Evolutionary conservation across 2,888 invertebrate genomes (phyloP), one percentile per base, ranked within the genome.

Genomic region (Muschampia plurimacula): DNA sequence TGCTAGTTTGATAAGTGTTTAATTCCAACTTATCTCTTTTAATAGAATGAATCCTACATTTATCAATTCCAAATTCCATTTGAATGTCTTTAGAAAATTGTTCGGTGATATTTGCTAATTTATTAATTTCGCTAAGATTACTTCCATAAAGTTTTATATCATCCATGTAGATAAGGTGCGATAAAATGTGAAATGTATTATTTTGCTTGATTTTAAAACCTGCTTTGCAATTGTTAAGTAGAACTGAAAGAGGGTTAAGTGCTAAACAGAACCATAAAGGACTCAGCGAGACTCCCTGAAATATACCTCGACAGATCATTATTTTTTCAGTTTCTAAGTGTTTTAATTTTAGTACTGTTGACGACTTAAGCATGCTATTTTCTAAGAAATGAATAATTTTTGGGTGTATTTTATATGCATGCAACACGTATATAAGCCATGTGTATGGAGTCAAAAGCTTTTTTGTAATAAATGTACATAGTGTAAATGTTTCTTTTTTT

Each of bases 281-380:
- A 9, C 52, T 52, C n/a, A 52, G 52, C 15, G 52, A 52, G 9
- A 28, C 57, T 28, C 57, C 57, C 10, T 57, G 57, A 15, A 57
- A 57, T 57, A 57, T 57, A 9, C 57, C 57, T 57, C 57, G 13
- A 28, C 57, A 28, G 5, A 57, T 57, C 28, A 10, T 22, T 9
- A 57, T 57, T 57, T 57, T 15, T 10, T 57, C 22, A 2, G 57
- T 57, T 57, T 57, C 57, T 57, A 57, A 28, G 8, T 57, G 13
- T 28, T 57, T 22, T 57, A 57, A 28, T 57, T 57, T 57, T 7
- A 57, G 28, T 57, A 22, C 28, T 57, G 57, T 57, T 57, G 57
- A 57, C 57, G 28, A 57, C 28, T 28, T 57, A 28, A 10, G 10
- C 57, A 57, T 57, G 8, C 10, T 28, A 28, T 22, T 57, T 57